Evolutionary conservation across 1,140 invertebrate genomes (phyloP), one percentile per base, ranked within the genome.

Genomic region (Euwallacea fornicatus): DNA sequence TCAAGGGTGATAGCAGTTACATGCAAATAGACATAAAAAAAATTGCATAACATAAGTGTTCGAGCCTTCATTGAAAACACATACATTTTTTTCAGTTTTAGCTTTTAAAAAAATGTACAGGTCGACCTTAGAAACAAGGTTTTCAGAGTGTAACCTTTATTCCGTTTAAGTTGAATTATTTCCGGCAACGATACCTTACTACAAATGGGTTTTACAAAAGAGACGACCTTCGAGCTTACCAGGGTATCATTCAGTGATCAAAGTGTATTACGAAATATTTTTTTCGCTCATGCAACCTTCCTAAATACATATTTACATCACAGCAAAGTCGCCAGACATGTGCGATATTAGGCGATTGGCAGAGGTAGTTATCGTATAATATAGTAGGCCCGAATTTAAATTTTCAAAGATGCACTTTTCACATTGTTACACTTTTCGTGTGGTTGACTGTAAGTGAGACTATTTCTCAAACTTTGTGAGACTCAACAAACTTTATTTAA

Each of bases 161-260:
- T 71, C 55, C 62, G 63, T 71, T 71, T 71, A 66, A 41, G 62
- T 71, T 71, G 69, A 66, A 71, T 65, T 71, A 60, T 66, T 71
- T 71, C 69, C 69, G 62, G 69, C 59, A 71, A 71, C 69, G 60
- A 70, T 70, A 64, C 60, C 61, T 64, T 64, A 70, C 68, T 64
- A 66, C 62, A 71, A 71, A 71, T 71, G 62, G 69, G 63, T 71
- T 71, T 71, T 71, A 71, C 69, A 55, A 71, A 70, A 71, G 11
- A 15, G 7, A 15, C 55, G 43, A 15, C 69, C 69, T 71, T 71
- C 61, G 43, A 44, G 69, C 1, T 69, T 42, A 71, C 44, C 13
- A 42, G 43, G 60, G 46, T 71, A 71, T 71, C 55, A 47, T 13
- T 59, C 69, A 70, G 15, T 65, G 60, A 70, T 63, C 69, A 64